Percentiles rank a stretch among this genome's conserved stretches.
These are phyloP conservation scores for Dissostichus mawsoni DNA, from an alignment of 2,113 vertebrate genomes.

Conservation along the genomic window DNA sequence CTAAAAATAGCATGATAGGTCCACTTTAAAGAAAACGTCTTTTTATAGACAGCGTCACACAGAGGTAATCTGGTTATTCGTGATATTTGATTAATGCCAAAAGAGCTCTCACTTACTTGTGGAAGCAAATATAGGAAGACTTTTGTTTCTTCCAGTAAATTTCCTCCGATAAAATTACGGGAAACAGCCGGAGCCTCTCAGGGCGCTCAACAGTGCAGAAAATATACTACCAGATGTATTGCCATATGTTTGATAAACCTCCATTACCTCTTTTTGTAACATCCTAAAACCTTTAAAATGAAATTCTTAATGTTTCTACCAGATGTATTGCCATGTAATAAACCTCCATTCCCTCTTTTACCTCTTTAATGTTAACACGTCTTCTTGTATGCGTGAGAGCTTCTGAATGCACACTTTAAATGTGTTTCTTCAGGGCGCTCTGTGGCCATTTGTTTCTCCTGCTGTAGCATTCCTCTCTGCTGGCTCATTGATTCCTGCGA, in stretches of 20 bases:
- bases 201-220: background rate
- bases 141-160: background rate
- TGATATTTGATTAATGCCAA: background rate
- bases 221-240: background rate
- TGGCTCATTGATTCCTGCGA: constrained; percentile 20
- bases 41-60: background rate
- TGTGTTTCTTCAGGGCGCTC: background rate
- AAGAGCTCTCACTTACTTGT: background rate
- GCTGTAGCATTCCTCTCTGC: constrained; percentile 16
- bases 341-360: background rate
- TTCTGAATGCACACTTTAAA: background rate
- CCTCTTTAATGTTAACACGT: background rate
- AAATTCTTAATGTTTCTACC: no score
- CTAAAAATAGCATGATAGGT: no score
- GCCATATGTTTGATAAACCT: background rate
- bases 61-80: background rate
- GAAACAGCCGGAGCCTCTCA: background rate
- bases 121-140: background rate
- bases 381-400: background rate
- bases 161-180: background rate
- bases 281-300: no score
- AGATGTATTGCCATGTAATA: background rate
- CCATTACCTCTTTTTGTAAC: no score
- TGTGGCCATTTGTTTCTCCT: constrained; percentile 6
- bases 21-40: no score